phyloP scores from a whole-genome alignment of 2,888 invertebrate genomes.

The Cryptocheilus praepositus region DNA sequence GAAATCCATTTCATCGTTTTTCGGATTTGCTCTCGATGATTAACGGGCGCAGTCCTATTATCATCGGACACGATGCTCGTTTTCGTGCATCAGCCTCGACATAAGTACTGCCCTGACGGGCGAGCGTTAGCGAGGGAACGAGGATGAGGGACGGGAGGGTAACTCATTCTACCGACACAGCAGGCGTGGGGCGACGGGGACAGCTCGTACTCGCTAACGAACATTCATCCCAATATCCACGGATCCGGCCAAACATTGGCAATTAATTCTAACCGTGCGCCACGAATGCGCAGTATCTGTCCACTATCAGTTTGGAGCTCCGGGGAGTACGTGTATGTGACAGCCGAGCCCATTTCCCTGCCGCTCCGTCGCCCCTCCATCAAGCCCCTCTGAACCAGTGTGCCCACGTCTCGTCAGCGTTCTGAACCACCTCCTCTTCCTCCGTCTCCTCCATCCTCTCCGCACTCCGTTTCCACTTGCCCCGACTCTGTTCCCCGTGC shows the following conservation, averaged over 20 bases:
- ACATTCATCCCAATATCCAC: constrained; percentile 62
- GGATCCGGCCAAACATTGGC: constrained; percentile 65
- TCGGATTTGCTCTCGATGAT: constrained; percentile 37
- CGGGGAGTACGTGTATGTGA: constrained; percentile 65
- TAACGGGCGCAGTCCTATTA: constrained; percentile 46
- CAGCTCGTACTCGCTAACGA: constrained; percentile 55
- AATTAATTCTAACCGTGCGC: constrained; percentile 66
- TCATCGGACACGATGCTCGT: constrained; percentile 46
- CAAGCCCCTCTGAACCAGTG: constrained; percentile 6
- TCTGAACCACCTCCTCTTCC: constrained; percentile 15
- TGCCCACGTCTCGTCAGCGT: constrained; percentile 6
- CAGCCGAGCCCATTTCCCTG: constrained; percentile 60
- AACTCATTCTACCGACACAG: constrained; percentile 43
- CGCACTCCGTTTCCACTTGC: neutral
- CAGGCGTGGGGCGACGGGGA: constrained; percentile 36
- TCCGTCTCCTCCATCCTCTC: constrained; percentile 6
- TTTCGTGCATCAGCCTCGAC: constrained; percentile 44
- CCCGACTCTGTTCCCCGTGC: neutral
- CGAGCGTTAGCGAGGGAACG: neutral
- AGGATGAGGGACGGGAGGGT: constrained; percentile 14
- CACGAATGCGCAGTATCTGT: constrained; percentile 62
- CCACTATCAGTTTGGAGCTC: constrained; percentile 64
- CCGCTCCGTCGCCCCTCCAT: constrained; percentile 21
- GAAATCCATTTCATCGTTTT: constrained; percentile 33
- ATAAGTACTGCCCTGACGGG: constrained; percentile 54